phyloP scores from a whole-genome alignment of 2,797 vertebrate genomes.

The Intellagama lesueurii region DNA sequence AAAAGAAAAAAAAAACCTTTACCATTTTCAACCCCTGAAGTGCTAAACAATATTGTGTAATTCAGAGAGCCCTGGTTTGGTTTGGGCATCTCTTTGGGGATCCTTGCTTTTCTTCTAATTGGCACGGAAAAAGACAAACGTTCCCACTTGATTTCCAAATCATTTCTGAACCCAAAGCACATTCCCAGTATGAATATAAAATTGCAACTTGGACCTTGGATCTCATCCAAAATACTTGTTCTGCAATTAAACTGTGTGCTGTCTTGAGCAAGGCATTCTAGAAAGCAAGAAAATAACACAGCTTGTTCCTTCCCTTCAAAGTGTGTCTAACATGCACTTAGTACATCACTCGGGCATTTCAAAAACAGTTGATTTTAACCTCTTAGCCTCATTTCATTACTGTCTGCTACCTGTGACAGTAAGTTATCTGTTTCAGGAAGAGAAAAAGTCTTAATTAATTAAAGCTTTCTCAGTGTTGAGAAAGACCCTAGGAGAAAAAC shows the following conservation, averaged over 20 bases:
- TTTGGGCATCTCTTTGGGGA: too few relatives aligned
- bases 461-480: neutral
- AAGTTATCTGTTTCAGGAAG: neutral
- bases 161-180: too few relatives aligned
- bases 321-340: neutral
- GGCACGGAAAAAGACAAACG: too few relatives aligned
- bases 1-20: too few relatives aligned
- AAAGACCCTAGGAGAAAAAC: neutral
- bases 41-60: too few relatives aligned
- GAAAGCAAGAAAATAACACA: neutral
- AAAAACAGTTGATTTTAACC: constrained; percentile 7
- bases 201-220: neutral
- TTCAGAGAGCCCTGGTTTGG: too few relatives aligned
- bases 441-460: constrained; percentile 8
- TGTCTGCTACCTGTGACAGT: neutral
- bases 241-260: neutral
- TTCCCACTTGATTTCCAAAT: too few relatives aligned
- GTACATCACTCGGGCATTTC: neutral
- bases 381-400: neutral
- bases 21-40: too few relatives aligned
- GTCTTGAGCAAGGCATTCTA: neutral
- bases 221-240: neutral
- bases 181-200: neutral
- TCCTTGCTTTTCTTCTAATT: too few relatives aligned
- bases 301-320: neutral